Evolutionary conservation across 2,888 invertebrate genomes (phyloP).

Genomic region (Andricus quercusramuli): DNA sequence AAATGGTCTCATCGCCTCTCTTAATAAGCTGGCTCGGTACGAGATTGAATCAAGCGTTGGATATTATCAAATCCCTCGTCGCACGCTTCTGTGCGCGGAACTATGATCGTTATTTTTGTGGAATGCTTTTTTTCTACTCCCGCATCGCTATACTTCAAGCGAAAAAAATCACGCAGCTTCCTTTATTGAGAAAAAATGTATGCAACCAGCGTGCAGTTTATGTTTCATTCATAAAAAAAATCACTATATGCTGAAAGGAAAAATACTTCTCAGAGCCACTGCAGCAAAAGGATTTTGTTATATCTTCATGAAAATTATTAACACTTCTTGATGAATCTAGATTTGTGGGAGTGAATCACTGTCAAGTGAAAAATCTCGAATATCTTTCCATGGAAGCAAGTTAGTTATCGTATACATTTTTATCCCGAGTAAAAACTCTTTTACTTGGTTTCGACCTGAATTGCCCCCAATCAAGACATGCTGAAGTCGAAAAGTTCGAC

Average conservation of each 20-base stretch:
- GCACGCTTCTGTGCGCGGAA: constrained; percentile 44
- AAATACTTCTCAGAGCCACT: not conserved
- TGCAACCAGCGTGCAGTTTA: not conserved
- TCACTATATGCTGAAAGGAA: not conserved
- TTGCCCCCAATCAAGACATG: no score
- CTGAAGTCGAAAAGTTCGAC: no score
- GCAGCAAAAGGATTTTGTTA: no score
- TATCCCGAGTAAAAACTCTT: no score
- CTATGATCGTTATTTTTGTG: constrained; percentile 52
- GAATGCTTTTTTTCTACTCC: not conserved
- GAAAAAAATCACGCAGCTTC: constrained; percentile 2
- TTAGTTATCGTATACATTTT: no score
- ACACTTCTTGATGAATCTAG: not conserved
- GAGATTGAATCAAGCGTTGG: constrained; percentile 53
- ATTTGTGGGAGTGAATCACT: no score
- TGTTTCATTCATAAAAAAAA: not conserved
- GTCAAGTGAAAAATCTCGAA: no score
- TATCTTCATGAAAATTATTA: not conserved
- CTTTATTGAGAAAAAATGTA: not conserved
- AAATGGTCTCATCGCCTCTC: constrained; percentile 24
- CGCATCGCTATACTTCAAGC: not conserved
- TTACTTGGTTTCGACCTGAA: no score
- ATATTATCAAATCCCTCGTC: constrained; percentile 58
- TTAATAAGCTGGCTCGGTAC: constrained; percentile 51
- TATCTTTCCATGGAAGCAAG: no score